phyloP scores from a whole-genome alignment of 2,797 vertebrate species.

The Anableps anableps region DNA sequence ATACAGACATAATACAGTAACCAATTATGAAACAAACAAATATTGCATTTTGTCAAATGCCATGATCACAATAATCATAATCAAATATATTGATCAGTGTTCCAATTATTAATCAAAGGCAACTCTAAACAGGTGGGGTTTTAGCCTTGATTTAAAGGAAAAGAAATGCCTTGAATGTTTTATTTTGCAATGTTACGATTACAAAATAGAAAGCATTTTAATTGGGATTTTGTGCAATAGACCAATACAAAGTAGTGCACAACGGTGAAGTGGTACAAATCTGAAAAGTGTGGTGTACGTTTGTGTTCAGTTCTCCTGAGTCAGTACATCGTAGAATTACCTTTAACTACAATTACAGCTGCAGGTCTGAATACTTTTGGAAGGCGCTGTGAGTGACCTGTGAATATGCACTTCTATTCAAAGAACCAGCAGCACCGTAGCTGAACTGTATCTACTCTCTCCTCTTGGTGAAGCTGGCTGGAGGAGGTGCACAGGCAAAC shows the following conservation, averaged over 20 bases:
- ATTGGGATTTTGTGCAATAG: background rate
- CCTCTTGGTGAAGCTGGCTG: conserved; percentile 44
- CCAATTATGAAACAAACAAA: background rate
- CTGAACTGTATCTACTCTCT: conserved; percentile 45
- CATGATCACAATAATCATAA: background rate
- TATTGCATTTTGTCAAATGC: background rate
- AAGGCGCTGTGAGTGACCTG: background rate
- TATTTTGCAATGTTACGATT: too few species aligned
- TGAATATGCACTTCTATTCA: background rate
- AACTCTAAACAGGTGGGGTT: background rate
- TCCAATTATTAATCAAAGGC: background rate
- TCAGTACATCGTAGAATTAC: background rate
- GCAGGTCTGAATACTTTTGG: background rate
- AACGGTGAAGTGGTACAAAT: background rate
- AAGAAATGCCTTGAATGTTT: too few species aligned
- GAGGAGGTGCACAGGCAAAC: conserved; percentile 58
- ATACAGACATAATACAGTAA: too few species aligned
- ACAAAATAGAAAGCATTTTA: background rate
- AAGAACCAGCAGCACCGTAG: conserved; percentile 8
- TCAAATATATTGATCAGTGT: background rate
- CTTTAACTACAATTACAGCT: background rate
- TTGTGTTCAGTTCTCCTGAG: background rate
- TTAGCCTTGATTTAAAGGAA: background rate
- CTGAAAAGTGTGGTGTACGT: background rate
- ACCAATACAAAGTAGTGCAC: background rate